A percentile compares a stretch with the other conserved stretches of the same genome.
Conservation (phyloP, 2,113 vertebrate genomes). For the Ramphastos sulfuratus region DNA sequence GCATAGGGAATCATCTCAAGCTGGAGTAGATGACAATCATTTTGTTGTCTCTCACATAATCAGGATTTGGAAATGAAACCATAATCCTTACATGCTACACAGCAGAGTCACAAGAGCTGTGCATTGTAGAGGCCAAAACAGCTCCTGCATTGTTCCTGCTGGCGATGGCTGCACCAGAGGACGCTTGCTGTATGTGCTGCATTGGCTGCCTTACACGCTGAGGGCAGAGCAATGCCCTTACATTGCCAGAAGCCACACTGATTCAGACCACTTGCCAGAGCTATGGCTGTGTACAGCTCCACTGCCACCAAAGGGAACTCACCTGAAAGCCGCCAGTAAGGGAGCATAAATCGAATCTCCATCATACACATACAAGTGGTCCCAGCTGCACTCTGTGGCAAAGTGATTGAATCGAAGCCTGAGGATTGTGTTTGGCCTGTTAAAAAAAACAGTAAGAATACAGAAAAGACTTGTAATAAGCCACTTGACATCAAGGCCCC, state of each 20-base stretch:
- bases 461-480: not conserved
- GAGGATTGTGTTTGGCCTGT: constrained; percentile 89
- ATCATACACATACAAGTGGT: constrained; percentile 96
- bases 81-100: not conserved
- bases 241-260: not conserved
- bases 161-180: not conserved
- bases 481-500: not conserved
- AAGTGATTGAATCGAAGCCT: constrained; percentile 96
- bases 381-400: constrained; percentile 99
- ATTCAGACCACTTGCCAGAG: not conserved
- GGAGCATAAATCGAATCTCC: constrained; percentile 98
- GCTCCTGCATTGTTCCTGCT: not conserved
- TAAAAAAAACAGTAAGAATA: not conserved
- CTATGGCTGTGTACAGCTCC: fast-evolving
- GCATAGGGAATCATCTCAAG: not conserved
- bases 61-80: constrained; percentile 19
- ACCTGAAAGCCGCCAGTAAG: constrained; percentile 96
- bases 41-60: not conserved
- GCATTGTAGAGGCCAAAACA: not conserved
- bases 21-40: not conserved
- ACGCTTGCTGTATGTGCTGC: not conserved
- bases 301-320: constrained; percentile 13
- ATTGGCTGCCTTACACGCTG: not conserved
- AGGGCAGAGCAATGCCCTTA: not conserved
- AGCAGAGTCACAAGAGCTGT: not conserved